These are phyloP conservation scores for Zygothrica quintamaculata DNA, from an alignment of 2,888 invertebrate genomes.

Conservation along the genomic window DNA sequence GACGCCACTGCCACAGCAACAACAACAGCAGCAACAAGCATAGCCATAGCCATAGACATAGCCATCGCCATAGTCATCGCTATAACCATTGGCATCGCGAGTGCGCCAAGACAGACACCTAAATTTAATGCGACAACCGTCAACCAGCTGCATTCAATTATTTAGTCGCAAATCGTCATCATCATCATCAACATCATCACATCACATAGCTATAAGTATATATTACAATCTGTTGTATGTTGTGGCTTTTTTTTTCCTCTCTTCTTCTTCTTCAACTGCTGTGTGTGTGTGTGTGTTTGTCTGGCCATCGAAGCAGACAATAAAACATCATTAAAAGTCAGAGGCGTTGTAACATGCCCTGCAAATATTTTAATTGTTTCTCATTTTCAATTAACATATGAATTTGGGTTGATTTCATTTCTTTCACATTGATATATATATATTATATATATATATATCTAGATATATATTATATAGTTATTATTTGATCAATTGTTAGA, in stretches of 20 bases:
- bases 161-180: slow-evolving; percentile 76
- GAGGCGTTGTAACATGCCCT: slow-evolving; percentile 71
- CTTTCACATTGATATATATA: background rate
- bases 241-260: too few species aligned
- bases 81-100: slow-evolving; percentile 30
- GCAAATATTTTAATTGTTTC: slow-evolving; percentile 78
- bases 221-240: slow-evolving; percentile 37
- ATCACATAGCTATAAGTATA: slow-evolving; percentile 52
- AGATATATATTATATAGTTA: too few species aligned
- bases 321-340: slow-evolving; percentile 79
- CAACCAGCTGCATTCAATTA: slow-evolving; percentile 83
- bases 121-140: slow-evolving; percentile 82
- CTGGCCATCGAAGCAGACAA: slow-evolving; percentile 73
- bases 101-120: slow-evolving; percentile 66
- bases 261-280: too few species aligned
- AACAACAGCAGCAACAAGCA: slow-evolving; percentile 31
- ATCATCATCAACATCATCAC: slow-evolving; percentile 59
- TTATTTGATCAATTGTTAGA: too few species aligned
- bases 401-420: slow-evolving; percentile 3
- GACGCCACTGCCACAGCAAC: slow-evolving; percentile 18
- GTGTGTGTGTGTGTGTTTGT: slow-evolving; percentile 37
- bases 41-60: slow-evolving; percentile 21
- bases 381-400: slow-evolving; percentile 35
- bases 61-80: slow-evolving; percentile 20
- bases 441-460: too few species aligned